Evolutionary conservation across 2,797 vertebrate species (phyloP).

Genomic region (Cossypha niveicapilla): DNA sequence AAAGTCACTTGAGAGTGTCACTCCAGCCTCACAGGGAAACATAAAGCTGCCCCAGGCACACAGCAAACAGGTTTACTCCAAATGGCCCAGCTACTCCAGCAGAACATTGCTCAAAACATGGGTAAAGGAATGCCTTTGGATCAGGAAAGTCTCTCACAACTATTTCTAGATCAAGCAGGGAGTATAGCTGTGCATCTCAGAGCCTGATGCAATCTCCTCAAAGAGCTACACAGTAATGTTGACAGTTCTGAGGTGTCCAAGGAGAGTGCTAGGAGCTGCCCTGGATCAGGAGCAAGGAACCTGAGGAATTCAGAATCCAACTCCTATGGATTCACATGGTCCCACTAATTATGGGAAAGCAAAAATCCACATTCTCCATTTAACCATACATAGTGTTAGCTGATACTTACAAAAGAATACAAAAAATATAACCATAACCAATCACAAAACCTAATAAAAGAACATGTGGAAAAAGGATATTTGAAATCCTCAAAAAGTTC

Average conservation of each 20-base stretch:
- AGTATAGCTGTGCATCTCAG: neutral
- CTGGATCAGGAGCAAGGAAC: neutral
- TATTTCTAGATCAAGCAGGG: neutral
- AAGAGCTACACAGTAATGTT: neutral
- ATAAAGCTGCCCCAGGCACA: neutral
- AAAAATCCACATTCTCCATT: neutral
- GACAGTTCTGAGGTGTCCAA: neutral
- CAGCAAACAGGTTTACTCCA: neutral
- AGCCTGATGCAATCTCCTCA: neutral
- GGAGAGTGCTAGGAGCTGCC: neutral
- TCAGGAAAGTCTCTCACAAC: neutral
- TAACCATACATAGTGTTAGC: neutral
- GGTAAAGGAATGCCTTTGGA: neutral
- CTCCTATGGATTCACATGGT: neutral
- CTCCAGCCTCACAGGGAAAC: neutral
- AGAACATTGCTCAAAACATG: neutral
- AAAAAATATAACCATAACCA: neutral
- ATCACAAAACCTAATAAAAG: neutral
- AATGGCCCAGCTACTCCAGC: neutral
- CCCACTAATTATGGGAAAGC: neutral
- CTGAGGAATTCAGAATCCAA: accelerated
- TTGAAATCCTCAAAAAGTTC: neutral
- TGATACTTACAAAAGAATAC: neutral
- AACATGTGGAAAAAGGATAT: neutral
- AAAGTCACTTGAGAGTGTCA: accelerated